A percentile compares a stretch with the other conserved stretches of the same genome.
phyloP scores from a whole-genome alignment of 2,888 invertebrate genomes.

The Tethea ocularis region DNA sequence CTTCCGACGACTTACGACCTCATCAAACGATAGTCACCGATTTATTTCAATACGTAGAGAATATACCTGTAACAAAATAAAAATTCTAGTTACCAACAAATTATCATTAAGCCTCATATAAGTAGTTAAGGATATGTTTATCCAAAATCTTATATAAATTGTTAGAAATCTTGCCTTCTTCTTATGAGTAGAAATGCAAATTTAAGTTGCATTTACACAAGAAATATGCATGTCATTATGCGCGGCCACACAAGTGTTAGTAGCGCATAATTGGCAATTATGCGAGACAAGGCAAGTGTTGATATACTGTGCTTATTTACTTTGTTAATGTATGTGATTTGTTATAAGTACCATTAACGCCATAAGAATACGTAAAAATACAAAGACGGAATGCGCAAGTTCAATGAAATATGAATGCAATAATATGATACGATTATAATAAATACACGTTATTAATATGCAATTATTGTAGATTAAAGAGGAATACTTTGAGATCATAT shows the following conservation, averaged over 20 bases:
- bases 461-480: background rate
- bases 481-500: background rate
- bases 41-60: background rate
- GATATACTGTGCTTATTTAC: slow-evolving; percentile 23
- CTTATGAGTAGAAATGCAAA: slow-evolving; percentile 19
- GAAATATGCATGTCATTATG: slow-evolving; percentile 10
- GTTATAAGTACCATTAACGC: background rate
- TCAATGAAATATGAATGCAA: background rate
- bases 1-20: background rate
- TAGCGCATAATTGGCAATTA: slow-evolving; percentile 27
- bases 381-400: background rate
- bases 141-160: background rate
- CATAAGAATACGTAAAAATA: background rate
- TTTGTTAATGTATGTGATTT: slow-evolving; percentile 12
- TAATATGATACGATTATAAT: background rate
- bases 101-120: background rate
- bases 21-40: background rate
- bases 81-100: background rate
- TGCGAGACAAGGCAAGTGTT: slow-evolving; percentile 16
- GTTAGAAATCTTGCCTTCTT: background rate
- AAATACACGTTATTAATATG: background rate
- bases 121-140: too few relatives aligned
- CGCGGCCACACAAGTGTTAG: slow-evolving; percentile 4
- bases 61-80: background rate
- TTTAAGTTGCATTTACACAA: slow-evolving; percentile 16